Evolutionary conservation across 2,113 vertebrate genomes (phyloP), one percentile per base, ranked within the genome.

Genomic region (Oncorhynchus masou): DNA sequence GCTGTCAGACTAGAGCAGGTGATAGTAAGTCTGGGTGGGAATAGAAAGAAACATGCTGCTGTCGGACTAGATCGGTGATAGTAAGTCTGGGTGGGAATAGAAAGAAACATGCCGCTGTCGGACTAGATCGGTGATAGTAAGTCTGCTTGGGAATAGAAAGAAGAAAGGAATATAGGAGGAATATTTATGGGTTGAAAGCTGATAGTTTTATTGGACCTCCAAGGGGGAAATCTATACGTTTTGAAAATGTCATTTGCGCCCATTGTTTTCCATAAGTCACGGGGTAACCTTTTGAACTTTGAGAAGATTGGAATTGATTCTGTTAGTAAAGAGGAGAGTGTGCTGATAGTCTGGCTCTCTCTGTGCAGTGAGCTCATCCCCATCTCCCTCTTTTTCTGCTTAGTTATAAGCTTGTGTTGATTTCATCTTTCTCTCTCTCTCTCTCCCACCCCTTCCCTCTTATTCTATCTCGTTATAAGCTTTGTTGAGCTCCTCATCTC

Each of bases 151-250:
- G 9, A 1, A 16, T 19, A 54, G 15, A 19, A 54, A 16, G 16
- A 5, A 54, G 13, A 54, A 19, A 54, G 51, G 51, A 7, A 19
- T 19, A 5, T 45, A 39, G 34, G 34, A 39, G 34, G 7, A 9
- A 11, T 45, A 45, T 45, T 45, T 45, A 39, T 39, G 39, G 34
- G 34, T 45, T 11, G 39, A 45, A 45, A 45, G 9, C 5, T 74
- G 27, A 79, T 72, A 59, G 75, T 64, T 31, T 65, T 75, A 74
- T 71, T 79, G 27, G 77, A 62, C 73, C 51, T 64, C 16, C 51
- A 5, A 62, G 20, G 19, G 20, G 0, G 59, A n/a, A 8, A 68
- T 82, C 60, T 24, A 71, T 76, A 45, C 34, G 27, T 49, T 76
- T 65, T 59, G 69, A 67, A 79, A 75, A 69, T 66, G 54, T 39